Evolutionary conservation across 2,888 invertebrate genomes (phyloP), one percentile per base, ranked within the genome.

Genomic region (Philereme transversata): DNA sequence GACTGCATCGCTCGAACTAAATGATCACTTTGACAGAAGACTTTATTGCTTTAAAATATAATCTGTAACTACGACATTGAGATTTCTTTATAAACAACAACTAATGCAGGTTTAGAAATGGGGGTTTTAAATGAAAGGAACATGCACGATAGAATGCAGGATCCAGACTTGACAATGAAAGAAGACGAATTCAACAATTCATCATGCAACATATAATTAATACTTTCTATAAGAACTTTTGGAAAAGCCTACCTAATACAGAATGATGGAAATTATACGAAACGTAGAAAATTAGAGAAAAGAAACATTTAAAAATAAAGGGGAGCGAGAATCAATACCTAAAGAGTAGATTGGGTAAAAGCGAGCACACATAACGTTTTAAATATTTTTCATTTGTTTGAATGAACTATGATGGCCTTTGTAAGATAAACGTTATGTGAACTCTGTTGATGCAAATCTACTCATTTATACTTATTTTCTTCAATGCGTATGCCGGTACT

Each of bases 71-170:
- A 77, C 71, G 60, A 78, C 73, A 80, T 72, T 71, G 62, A 76
- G 71, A 70, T 70, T 68, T 58, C 7, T 59, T 70, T 65, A 67
- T 68, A 65, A 65, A 74, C 75, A 82, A 75, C 76, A 76, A 78
- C 81, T 81, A 82, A 79, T 78, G 78, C 75, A 75, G 69, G 69
- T 69, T 67, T 69, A 74, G 69, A 74, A 74, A 74, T 76, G 75
- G 70, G 76, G 70, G 8, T 53, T 75, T 69, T 76, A 74, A 76
- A 83, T 82, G 81, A 74, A 74, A 77, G 79, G 81, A 79, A 73
- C 89, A 88, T 88, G 89, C 89, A 77, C 76, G 74, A 71, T 69
- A 75, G 22, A 74, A 84, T 87, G 84, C 83, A 73, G 81, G 82
- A 74, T 62, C 63, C 73, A 69, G 73, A 83, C 78, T 82, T 69